These are phyloP conservation scores for Ips nitidus DNA, from an alignment of 1,140 invertebrate genomes.

Conservation along the genomic window DNA sequence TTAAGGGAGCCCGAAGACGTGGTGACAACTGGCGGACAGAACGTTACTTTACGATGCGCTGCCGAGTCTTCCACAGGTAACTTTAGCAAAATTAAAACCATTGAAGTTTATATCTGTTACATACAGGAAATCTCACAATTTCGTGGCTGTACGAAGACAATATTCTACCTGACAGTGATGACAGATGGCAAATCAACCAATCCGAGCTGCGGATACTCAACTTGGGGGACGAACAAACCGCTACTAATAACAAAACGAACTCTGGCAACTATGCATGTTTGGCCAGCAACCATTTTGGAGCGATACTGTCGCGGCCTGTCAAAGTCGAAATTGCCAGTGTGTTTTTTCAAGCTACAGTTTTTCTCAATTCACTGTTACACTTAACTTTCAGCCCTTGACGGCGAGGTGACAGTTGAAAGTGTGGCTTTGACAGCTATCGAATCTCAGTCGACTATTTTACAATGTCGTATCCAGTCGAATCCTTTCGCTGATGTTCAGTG, in stretches of 20 bases:
- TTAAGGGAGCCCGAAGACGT: slow-evolving; percentile 44
- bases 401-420: slow-evolving; percentile 39
- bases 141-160: slow-evolving; percentile 42
- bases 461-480: slow-evolving; percentile 45
- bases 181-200: slow-evolving; percentile 37
- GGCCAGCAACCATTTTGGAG: slow-evolving; percentile 42
- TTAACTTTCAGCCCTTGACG: slow-evolving; percentile 41
- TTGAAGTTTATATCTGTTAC: neutral
- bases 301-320: slow-evolving; percentile 43
- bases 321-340: slow-evolving; percentile 47
- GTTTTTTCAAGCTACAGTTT: slow-evolving; percentile 17
- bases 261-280: slow-evolving; percentile 44
- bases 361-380: neutral
- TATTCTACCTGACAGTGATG: slow-evolving; percentile 38
- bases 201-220: slow-evolving; percentile 39
- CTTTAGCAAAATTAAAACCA: neutral
- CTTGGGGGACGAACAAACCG: slow-evolving; percentile 37
- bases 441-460: slow-evolving; percentile 43
- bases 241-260: slow-evolving; percentile 14
- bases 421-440: slow-evolving; percentile 38
- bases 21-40: slow-evolving; percentile 39
- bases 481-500: slow-evolving; percentile 46
- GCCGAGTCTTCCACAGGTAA: slow-evolving; percentile 36
- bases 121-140: slow-evolving; percentile 36
- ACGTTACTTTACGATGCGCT: slow-evolving; percentile 40